Conservation (phyloP, 2,888 invertebrate species). For the Xestia sexstrigata region DNA sequence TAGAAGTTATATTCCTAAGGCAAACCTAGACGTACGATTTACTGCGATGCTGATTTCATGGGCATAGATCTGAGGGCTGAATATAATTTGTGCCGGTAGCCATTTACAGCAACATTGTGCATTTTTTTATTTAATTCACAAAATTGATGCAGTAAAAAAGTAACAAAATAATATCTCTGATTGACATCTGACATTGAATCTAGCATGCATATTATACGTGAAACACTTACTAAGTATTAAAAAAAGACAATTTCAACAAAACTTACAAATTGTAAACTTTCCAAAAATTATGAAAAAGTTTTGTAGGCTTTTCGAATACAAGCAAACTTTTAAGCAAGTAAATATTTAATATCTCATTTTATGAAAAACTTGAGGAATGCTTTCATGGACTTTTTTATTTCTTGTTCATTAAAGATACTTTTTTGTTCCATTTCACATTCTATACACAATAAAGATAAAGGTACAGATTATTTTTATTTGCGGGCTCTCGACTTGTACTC, state of each 20-base stretch:
- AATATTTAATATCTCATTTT: neutral
- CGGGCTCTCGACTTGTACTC: neutral
- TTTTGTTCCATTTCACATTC: neutral
- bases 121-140: too few relatives aligned
- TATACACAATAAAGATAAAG: neutral
- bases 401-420: neutral
- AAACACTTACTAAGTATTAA: too few relatives aligned
- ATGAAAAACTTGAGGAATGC: neutral
- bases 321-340: neutral
- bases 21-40: constrained; percentile 19
- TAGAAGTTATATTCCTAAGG: constrained; percentile 24
- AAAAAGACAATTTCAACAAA: too few relatives aligned
- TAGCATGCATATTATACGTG: too few relatives aligned
- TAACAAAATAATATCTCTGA: too few relatives aligned
- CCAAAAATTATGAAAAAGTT: too few relatives aligned
- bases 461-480: neutral
- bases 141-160: too few relatives aligned
- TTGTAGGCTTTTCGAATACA: neutral
- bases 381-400: neutral
- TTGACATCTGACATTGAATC: too few relatives aligned
- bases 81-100: neutral
- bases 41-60: constrained; percentile 23
- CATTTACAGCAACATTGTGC: neutral
- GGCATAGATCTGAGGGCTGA: neutral
- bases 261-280: too few relatives aligned